phyloP scores from a whole-genome alignment of 2,797 vertebrate genomes.

The Vespertilio murinus region DNA sequence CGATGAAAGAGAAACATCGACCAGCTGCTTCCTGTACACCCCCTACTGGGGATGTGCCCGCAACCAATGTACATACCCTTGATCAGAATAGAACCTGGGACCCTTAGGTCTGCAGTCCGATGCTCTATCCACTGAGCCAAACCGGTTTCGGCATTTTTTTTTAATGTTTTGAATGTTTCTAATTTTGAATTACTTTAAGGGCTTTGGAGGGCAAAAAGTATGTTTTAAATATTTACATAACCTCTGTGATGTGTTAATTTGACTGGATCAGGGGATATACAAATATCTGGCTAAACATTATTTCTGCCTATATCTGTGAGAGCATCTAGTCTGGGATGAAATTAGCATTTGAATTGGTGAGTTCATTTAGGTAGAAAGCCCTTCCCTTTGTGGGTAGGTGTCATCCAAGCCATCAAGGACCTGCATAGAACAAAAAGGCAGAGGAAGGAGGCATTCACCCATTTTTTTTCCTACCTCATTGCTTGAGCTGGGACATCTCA shows the following conservation, averaged over 20 bases:
- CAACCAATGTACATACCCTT: too few species aligned
- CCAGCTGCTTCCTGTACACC: too few species aligned
- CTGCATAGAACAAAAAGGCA: neutral
- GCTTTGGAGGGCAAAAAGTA: neutral
- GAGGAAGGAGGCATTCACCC: neutral
- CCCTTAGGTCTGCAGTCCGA: too few species aligned
- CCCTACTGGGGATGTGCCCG: too few species aligned
- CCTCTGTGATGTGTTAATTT: neutral
- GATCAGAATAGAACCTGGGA: too few species aligned
- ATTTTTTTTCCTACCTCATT: neutral
- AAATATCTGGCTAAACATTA: constrained; percentile 3
- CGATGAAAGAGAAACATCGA: too few species aligned
- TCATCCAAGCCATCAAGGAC: neutral
- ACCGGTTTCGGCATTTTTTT: too few species aligned
- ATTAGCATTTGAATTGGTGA: neutral
- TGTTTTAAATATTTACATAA: neutral
- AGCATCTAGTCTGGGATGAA: neutral
- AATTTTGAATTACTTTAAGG: constrained; percentile 29
- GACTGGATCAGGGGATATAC: neutral
- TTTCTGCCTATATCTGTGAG: neutral
- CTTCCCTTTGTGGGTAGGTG: neutral
- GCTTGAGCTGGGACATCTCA: neutral
- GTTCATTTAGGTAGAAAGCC: neutral
- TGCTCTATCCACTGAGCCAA: too few species aligned
- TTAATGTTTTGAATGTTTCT: neutral